phyloP scores from a whole-genome alignment of 2,888 invertebrate species.

The Choreutis nemorana region DNA sequence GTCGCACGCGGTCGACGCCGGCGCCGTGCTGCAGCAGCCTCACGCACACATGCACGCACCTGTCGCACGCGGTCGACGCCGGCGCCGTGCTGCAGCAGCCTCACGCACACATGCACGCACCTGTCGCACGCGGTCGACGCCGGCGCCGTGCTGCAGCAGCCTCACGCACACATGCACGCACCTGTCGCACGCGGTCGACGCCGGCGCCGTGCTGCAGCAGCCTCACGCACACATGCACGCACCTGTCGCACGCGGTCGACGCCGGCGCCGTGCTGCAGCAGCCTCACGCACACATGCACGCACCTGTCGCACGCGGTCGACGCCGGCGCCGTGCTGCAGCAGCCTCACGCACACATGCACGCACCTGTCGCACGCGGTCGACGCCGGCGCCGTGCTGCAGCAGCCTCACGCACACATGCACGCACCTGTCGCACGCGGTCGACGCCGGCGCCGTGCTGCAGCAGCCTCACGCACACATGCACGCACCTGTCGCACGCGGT shows the following conservation, averaged over 20 bases:
- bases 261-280: conserved; percentile 1
- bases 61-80: no score
- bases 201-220: conserved; percentile 75
- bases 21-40: conserved; percentile 68
- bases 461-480: no score
- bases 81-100: no score
- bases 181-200: conserved; percentile 44
- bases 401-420: no score
- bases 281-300: background rate
- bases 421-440: no score
- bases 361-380: conserved; percentile 79
- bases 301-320: background rate
- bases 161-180: conserved; percentile 2
- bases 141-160: conserved; percentile 3
- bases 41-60: conserved; percentile 83
- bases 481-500: no score
- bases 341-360: conserved; percentile 69
- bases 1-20: conserved; percentile 52
- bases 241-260: conserved; percentile 84
- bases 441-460: no score
- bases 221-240: conserved; percentile 74
- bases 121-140: conserved; percentile 80
- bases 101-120: no score
- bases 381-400: no score
- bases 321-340: conserved; percentile 71